Evolutionary conservation across 2,113 vertebrate genomes (phyloP).

Genomic region (Oxyruncus cristatus): DNA sequence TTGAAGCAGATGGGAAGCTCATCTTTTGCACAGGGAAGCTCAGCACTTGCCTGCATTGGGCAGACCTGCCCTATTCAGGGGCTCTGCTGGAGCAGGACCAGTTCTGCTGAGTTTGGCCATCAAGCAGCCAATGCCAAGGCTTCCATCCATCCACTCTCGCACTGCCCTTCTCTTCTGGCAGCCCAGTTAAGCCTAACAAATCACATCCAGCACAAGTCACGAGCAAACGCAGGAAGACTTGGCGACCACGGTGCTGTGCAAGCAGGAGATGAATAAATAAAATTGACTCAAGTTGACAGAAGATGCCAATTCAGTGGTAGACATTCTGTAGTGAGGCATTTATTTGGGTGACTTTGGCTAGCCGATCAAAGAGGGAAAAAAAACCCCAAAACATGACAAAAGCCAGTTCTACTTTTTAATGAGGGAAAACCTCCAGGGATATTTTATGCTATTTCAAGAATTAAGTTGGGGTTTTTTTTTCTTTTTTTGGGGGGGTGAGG

Average conservation of each 20-base stretch:
- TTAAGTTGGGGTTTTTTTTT: no score
- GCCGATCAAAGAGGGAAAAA: not conserved
- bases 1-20: not conserved
- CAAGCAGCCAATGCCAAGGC: not conserved
- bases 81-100: not conserved
- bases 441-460: not conserved
- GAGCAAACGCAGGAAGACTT: not conserved
- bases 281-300: slow-evolving; percentile 25
- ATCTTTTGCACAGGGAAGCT: not conserved
- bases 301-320: not conserved
- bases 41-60: rapidly evolving
- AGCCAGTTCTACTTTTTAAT: not conserved
- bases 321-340: not conserved
- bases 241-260: not conserved
- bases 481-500: no score
- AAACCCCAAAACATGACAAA: not conserved
- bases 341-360: not conserved
- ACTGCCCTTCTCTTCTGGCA: not conserved
- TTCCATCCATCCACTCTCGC: not conserved
- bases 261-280: slow-evolving; percentile 39
- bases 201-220: not conserved
- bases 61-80: not conserved
- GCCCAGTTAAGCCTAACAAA: slow-evolving; percentile 17
- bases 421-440: not conserved
- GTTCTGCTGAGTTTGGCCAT: not conserved